Conservation (phyloP, 2,888 invertebrate species). For the Watsonalla binaria region DNA sequence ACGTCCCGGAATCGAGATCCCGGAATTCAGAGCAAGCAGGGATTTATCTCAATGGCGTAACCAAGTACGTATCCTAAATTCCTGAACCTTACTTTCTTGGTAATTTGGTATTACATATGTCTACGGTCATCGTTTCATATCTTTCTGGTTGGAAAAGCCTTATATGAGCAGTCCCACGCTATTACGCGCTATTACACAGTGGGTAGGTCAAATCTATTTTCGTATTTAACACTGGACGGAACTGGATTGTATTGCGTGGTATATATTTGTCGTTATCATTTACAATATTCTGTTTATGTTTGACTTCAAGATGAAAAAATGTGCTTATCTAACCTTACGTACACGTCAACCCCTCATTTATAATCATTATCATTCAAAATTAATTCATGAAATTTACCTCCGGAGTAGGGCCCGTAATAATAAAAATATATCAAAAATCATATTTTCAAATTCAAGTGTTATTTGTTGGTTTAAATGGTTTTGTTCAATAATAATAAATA, state of each 20-base stretch:
- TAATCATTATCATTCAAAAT: no score
- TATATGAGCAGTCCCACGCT: slow-evolving; percentile 56
- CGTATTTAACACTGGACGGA: slow-evolving; percentile 47
- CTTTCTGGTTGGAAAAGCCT: slow-evolving; percentile 57
- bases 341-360: no score
- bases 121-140: slow-evolving; percentile 35
- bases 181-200: slow-evolving; percentile 49
- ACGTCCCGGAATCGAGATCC: neutral
- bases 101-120: slow-evolving; percentile 27
- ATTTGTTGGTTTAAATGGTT: no score
- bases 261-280: slow-evolving; percentile 29
- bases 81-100: slow-evolving; percentile 8
- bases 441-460: no score
- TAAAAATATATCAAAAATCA: no score
- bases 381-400: no score
- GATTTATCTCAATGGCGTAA: neutral
- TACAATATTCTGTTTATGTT: slow-evolving; percentile 19
- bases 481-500: no score
- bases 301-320: slow-evolving; percentile 11
- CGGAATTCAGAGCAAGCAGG: neutral
- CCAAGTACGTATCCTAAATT: neutral
- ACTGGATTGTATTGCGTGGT: slow-evolving; percentile 28
- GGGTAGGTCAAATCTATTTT: slow-evolving; percentile 59
- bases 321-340: no score
- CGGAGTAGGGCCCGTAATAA: no score